A percentile compares a stretch with the other conserved stretches of the same genome.
These are phyloP conservation scores for Ectropis grisescens DNA, from an alignment of 1,140 invertebrate genomes.

Conservation along the genomic window DNA sequence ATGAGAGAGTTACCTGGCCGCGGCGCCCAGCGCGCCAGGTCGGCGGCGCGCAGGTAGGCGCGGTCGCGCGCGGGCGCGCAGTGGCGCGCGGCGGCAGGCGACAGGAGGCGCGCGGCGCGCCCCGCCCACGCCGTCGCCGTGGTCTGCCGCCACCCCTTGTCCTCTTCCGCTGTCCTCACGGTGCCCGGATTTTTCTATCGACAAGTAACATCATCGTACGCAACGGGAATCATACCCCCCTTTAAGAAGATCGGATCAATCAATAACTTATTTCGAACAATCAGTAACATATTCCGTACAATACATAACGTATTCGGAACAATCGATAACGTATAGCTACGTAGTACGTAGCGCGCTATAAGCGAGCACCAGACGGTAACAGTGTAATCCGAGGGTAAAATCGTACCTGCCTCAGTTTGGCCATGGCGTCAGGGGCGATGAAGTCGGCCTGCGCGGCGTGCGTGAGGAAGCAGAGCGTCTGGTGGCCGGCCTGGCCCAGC, in stretches of 20 bases:
- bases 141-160: conserved; percentile 83
- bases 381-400: no score
- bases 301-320: no score
- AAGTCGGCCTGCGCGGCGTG: conserved; percentile 93
- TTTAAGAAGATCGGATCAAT: no score
- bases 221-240: no score
- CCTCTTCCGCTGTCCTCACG: conserved; percentile 89
- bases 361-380: no score
- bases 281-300: no score
- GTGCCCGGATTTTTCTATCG: conserved; percentile 85
- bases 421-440: conserved; percentile 96
- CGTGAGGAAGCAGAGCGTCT: conserved; percentile 93
- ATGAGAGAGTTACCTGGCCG: conserved; percentile 82
- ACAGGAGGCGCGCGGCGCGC: conserved; percentile 75
- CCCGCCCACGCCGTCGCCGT: conserved; percentile 85
- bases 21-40: conserved; percentile 83
- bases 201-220: no score
- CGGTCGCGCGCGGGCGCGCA: conserved; percentile 83
- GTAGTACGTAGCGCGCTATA: no score
- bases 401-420: conserved; percentile 91
- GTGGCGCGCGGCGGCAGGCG: conserved; percentile 79
- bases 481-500: conserved; percentile 88
- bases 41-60: conserved; percentile 83
- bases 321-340: no score
- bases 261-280: no score